Evolutionary conservation across 2,113 vertebrate genomes (phyloP), one percentile per base, ranked within the genome.

Genomic region (Abramis brama): DNA sequence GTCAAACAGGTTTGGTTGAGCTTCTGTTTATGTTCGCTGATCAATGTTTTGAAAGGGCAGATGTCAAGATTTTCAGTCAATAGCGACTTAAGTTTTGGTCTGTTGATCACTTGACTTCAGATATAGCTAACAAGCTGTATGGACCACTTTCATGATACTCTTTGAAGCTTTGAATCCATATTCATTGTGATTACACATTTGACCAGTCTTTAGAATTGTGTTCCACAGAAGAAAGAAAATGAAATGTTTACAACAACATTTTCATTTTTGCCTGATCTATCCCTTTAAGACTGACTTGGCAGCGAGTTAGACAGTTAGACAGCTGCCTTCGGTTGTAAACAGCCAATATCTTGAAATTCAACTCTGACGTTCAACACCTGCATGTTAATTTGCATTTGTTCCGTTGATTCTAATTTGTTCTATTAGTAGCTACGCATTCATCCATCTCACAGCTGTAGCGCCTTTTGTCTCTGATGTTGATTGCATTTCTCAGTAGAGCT

Each of bases 371-470:
- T 74, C 8, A 57, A 83, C 66, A 83, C 68, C 68, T 57, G 64
- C 50, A 0, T 73, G 64, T 39, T 82, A 59, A 73, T 83, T 83
- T 71, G 68, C 50, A 59, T 82, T 82, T 55, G 43, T 82, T 82
- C 64, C 6, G 12, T 82, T 82, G 64, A 70, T 50, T 70, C 64
- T 36, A 68, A 82, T 82, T 82, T 33, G 45, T 82, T 82, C 62
- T 82, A 50, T 82, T 82, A 82, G 80, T 82, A 82, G 80, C 80
- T 55, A 12, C 27, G 12, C 62, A 12, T 50, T 30, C 27, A 70
- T 36, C 25, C 25, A 8, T 50, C 43, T 82, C 59, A 11, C 64
- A 70, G 64, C 80, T 70, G 80, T n/a, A 47, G 39, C 1, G 5
- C 10, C 55, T 79, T 59, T 71, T 71, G 10, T 75, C 45, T 27